A percentile compares a stretch with the other conserved stretches of the same genome.
phyloP scores from a whole-genome alignment of 2,113 vertebrate species.

The Shinisaurus crocodilurus region DNA sequence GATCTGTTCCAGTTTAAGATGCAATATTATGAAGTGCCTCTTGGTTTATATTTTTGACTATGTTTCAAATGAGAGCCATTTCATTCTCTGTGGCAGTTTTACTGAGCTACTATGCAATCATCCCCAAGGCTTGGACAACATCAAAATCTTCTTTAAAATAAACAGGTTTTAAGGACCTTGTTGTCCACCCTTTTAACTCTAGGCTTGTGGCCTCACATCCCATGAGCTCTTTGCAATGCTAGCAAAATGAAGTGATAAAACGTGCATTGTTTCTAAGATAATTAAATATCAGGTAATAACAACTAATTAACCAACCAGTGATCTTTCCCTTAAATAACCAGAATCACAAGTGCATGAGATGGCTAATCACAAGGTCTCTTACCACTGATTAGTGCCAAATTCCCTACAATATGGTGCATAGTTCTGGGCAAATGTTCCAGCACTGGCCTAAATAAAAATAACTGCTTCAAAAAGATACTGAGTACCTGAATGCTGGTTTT shows the following conservation, averaged over 20 bases:
- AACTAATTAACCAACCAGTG: conserved; percentile 6
- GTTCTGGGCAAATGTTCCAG: not conserved
- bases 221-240: not conserved
- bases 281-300: not conserved
- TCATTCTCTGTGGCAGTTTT: not conserved
- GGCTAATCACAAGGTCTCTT: not conserved
- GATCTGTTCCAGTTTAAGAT: too few species aligned
- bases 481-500: not conserved
- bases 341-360: not conserved
- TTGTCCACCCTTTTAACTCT: not conserved
- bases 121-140: not conserved
- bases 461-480: not conserved
- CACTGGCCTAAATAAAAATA: not conserved
- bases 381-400: conserved; percentile 33
- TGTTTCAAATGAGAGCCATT: not conserved
- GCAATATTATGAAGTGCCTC: not conserved
- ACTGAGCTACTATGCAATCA: not conserved
- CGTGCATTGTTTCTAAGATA: not conserved
- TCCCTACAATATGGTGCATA: not conserved
- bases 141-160: too few species aligned
- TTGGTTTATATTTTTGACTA: not conserved
- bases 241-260: not conserved
- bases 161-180: not conserved
- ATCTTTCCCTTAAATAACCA: not conserved
- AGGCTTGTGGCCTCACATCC: not conserved